Evolutionary conservation across 2,113 vertebrate genomes (phyloP), one percentile per base, ranked within the genome.

Genomic region (Zeus faber): DNA sequence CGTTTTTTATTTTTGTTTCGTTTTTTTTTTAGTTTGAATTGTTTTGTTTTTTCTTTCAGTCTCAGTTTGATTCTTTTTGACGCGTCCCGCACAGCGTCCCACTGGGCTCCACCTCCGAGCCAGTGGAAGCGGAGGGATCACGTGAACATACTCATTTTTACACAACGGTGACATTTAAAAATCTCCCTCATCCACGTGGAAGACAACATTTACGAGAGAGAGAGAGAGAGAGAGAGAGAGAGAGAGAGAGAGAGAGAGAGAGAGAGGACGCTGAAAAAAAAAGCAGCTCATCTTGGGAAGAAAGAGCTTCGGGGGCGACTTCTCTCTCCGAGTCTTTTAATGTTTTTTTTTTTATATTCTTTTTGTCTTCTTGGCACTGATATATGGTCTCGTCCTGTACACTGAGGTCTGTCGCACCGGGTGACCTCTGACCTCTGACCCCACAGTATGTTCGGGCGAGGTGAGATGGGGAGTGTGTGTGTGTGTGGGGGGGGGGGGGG

Each of bases 181-280:
- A 47, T 78, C 73, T 85, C 81, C 78, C 44, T 82, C 52, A 77
- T 75, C 79, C 67, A 70, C 49, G 73, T 85, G 89, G 85, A 90
- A 90, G 88, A 90, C 88, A 11, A 72, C 67, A 69, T 84, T 81
- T 73, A 76, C 66, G 76, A 85, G 82, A 79, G 86, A 83, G 85
- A 40, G 74, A 85, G 73, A 73, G 75, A 70, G 44, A 51, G 20
- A 27, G 47, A 41, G 23, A n/a, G 20, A 23, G 46, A 65, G 63
- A 8, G 41, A 56, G 8, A 4, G 3, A 53, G 62, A 56, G 53
- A 39, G n/a, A 48, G 61, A 25, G 21, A 55, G 21, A 27, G 13
- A 10, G 48, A n/a, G n/a, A n/a, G n/a, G n/a, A n/a, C n/a, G n/a
- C n/a, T n/a, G 7, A n/a, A 39, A 6, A 31, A 74, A 55, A 54